Base-by-base conservation (phyloP, 2,113 vertebrate genomes). In the Loxodonta africana region DNA sequence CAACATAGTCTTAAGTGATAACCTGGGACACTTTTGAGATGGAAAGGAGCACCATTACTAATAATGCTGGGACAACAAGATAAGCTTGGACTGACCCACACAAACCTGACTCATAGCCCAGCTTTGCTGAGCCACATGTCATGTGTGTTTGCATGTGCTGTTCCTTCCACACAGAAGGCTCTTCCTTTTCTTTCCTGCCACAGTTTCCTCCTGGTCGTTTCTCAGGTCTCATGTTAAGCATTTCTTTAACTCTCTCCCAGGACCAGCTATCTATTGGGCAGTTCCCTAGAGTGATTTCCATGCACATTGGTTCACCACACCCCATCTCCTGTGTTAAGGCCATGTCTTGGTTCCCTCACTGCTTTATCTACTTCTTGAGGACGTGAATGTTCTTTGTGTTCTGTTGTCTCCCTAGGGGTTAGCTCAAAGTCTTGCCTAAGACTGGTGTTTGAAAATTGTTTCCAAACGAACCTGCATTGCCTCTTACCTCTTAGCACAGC, bases 391-490 rank as follows among this genome's bases (percentile, higher is more conserved):
- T 23, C 18, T 18, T 60, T 94, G 71, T 69, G 6, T 53, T 83
- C 44, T 46, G 0, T 37, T 77, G 14, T 85, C 17, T 90, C 18
- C 23, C 51, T 18, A 67, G 57, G 2, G 73, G 14, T 12, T 46
- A 90, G 14, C 11, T 17, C 18, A 17, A 33, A 37, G 63, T 48
- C 76, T 80, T 93, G 73, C 69, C 67, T 71, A 76, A 85, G 86
- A 48, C 28, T 53, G 7, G 18, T 69, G 14, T 69, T 88, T 94
- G 67, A 67, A 90, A 88, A 90, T 60, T 12, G 17, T 41, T 93
- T 86, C 41, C 48, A 81, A 95, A 63, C 69, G 74, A 91, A 14
- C 84, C 65, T 81, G 78, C 92, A 90, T 82, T 37, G 25, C 33
- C 21, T 89, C 57, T 97, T 28, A 23, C 41, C 15, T 83, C 44